A percentile compares a stretch with the other conserved stretches of the same genome.
Conservation (phyloP, 2,888 invertebrate species). For the Gisinianus flammeolus region DNA sequence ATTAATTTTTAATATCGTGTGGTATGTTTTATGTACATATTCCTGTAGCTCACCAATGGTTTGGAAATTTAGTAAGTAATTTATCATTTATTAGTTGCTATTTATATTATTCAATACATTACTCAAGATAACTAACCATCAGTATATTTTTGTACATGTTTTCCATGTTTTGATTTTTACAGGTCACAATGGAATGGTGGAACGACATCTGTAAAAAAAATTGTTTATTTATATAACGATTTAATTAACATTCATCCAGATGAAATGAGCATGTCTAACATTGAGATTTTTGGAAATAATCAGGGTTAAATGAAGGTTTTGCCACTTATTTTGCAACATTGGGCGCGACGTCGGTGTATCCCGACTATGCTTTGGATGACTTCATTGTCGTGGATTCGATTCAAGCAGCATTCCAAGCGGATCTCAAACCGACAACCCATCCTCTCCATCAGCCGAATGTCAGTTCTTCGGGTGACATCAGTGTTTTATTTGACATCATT, state of each 20-base stretch:
- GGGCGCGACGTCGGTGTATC: neutral
- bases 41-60: constrained; percentile 44
- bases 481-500: constrained; percentile 59
- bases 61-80: no score
- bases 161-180: neutral
- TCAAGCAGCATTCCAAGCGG: constrained; percentile 47
- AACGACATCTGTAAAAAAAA: constrained; percentile 39
- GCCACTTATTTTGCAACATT: constrained; percentile 51
- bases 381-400: constrained; percentile 45
- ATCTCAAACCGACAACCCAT: constrained; percentile 46
- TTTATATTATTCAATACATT: no score
- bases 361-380: constrained; percentile 29
- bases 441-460: constrained; percentile 37
- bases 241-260: neutral
- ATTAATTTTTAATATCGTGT: no score
- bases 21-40: neutral
- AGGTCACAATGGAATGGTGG: constrained; percentile 54
- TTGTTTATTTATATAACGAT: no score
- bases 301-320: constrained; percentile 50
- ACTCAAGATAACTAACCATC: no score
- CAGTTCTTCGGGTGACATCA: constrained; percentile 66
- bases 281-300: constrained; percentile 27
- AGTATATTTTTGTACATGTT: neutral
- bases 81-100: no score
- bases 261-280: neutral